phyloP scores from a whole-genome alignment of 1,140 invertebrate genomes.

The Lysiphlebus fabarum region DNA sequence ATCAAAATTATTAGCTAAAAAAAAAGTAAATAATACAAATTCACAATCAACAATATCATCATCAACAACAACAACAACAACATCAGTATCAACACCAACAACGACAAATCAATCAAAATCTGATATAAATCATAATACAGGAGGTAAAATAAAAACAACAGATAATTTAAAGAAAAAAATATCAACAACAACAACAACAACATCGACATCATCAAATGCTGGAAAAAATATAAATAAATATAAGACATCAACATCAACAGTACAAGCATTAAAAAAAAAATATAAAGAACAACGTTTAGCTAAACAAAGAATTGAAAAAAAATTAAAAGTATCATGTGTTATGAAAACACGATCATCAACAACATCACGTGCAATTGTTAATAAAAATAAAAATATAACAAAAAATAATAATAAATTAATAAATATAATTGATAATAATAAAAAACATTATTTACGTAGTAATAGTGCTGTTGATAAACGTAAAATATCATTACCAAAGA shows the following conservation, averaged over 20 bases:
- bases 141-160: background rate
- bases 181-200: conserved; percentile 31
- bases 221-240: conserved; percentile 39
- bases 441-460: conserved; percentile 42
- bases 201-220: conserved; percentile 34
- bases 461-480: conserved; percentile 32
- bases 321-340: conserved; percentile 43
- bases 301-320: conserved; percentile 53
- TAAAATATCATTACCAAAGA: conserved; percentile 31
- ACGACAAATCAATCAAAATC: conserved; percentile 12
- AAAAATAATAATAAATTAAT: conserved; percentile 39
- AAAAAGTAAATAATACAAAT: conserved; percentile 27
- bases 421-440: conserved; percentile 35
- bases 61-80: conserved; percentile 17
- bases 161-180: conserved; percentile 11
- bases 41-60: background rate
- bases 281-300: conserved; percentile 65
- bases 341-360: conserved; percentile 49
- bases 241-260: conserved; percentile 50
- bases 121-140: conserved; percentile 27
- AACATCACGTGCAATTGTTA: conserved; percentile 33
- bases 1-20: conserved; percentile 31
- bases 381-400: conserved; percentile 31
- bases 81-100: conserved; percentile 32
- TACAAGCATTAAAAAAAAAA: conserved; percentile 64